phyloP scores from a whole-genome alignment of 2,888 invertebrate genomes.

The Cryptosula pallasiana region DNA sequence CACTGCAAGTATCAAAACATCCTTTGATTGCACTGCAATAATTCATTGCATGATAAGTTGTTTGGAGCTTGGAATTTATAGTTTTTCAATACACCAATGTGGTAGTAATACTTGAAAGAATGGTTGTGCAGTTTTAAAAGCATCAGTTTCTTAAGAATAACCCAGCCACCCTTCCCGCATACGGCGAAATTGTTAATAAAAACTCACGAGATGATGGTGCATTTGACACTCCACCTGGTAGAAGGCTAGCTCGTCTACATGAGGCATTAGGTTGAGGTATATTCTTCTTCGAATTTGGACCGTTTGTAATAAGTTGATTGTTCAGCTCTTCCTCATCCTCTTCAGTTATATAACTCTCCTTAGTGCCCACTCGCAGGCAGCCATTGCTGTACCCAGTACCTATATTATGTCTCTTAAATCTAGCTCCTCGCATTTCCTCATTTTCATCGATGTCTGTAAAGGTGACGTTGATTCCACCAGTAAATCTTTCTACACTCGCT shows the following conservation, averaged over 20 bases:
- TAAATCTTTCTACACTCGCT: background rate
- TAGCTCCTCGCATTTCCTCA: background rate
- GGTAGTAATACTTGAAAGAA: no score
- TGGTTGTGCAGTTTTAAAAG: no score
- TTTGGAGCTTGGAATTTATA: no score
- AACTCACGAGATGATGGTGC: background rate
- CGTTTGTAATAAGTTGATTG: background rate
- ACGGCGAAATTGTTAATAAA: no score
- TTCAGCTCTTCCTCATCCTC: background rate
- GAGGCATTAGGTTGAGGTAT: background rate
- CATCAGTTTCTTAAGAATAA: no score
- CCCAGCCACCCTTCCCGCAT: no score
- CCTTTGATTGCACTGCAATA: no score
- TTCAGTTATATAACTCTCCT: background rate
- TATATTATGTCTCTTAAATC: background rate
- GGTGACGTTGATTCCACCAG: slow-evolving; percentile 6
- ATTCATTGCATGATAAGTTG: no score
- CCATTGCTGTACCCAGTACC: background rate
- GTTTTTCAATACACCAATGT: no score
- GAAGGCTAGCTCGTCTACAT: background rate
- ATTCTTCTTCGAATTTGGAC: background rate
- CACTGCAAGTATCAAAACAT: no score
- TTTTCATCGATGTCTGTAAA: slow-evolving; percentile 17
- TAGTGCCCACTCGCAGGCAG: background rate
- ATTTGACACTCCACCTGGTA: slow-evolving; percentile 7